Evolutionary conservation across 1,140 invertebrate genomes (phyloP).

Genomic region (Drosophila albomicans): DNA sequence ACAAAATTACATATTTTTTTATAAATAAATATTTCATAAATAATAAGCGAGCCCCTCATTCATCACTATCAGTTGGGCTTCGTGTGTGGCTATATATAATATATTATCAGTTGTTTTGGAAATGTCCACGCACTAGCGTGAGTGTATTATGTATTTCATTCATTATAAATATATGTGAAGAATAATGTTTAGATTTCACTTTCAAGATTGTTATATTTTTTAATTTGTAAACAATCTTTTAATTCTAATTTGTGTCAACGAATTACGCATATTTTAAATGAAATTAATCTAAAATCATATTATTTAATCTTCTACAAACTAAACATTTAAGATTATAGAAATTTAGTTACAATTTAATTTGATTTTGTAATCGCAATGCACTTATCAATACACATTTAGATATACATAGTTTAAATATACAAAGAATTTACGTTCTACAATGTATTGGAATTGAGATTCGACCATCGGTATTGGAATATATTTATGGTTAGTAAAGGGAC

Average conservation of each 20-base stretch:
- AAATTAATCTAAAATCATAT: neutral
- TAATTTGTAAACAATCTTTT: neutral
- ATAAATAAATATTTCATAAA: too few species aligned
- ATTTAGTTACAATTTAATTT: conserved; percentile 2
- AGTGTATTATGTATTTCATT: too few species aligned
- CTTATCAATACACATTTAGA: neutral
- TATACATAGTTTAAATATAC: neutral
- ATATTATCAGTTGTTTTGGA: too few species aligned
- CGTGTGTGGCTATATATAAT: too few species aligned
- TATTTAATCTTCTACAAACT: neutral
- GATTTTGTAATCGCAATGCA: neutral
- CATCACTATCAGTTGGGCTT: too few species aligned
- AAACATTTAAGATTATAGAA: neutral
- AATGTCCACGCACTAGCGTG: too few species aligned
- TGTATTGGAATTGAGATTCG: neutral
- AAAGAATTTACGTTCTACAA: neutral
- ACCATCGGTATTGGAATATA: neutral
- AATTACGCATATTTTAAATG: neutral
- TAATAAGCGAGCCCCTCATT: too few species aligned
- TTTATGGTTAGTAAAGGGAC: conserved; percentile 39
- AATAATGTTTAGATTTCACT: neutral
- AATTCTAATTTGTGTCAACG: neutral
- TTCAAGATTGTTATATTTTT: neutral
- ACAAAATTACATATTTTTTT: too few species aligned
- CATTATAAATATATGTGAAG: neutral